Base-by-base conservation (phyloP, 2,797 vertebrate species). In the Esox masquinongy region DNA sequence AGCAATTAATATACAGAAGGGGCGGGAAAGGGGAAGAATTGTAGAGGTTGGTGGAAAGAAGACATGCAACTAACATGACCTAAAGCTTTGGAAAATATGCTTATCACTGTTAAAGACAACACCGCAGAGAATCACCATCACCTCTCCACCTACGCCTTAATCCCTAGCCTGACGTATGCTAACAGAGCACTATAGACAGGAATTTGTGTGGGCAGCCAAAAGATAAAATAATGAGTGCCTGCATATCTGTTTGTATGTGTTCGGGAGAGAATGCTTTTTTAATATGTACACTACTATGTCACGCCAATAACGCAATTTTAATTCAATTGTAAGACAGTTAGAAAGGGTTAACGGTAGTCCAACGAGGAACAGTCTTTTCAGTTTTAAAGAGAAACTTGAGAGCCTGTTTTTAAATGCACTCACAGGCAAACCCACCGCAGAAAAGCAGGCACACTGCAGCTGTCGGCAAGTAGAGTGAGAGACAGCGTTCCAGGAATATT, bases 71-170 rank as follows among this genome's bases (percentile, higher is more conserved):
- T 61, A 56, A 79, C 74, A 49, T 79, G 83, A 84, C 85, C 83
- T 82, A 24, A 49, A 86, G 85, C 80, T 80, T 86, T 86, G 82
- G 84, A 86, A 80, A 29, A 75, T 4, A n/a, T 4, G 82, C 74
- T 81, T 80, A 85, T 85, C 79, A 14, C 63, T 77, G 79, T 72
- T 82, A 87, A 83, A 83, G 82, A 83, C 74, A 67, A 83, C 82
- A 84, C 88, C 84, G 88, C 87, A 80, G 50, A 24, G 70, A 50
- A 74, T 75, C 64, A 2, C 64, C 5, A 15, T 9, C 31, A 34
- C 64, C 64, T 67, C 64, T 34, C 26, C 5, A 31, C 63, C 29
- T 66, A 26, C 29, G 8, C 63, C 5, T 15, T 34, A 80, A 64
- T 51, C 56, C 17, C 79, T 68, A 15, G 47, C 34, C 11, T 36